phyloP scores from a whole-genome alignment of 1,140 invertebrate genomes.

The Drosophila sproati region DNA sequence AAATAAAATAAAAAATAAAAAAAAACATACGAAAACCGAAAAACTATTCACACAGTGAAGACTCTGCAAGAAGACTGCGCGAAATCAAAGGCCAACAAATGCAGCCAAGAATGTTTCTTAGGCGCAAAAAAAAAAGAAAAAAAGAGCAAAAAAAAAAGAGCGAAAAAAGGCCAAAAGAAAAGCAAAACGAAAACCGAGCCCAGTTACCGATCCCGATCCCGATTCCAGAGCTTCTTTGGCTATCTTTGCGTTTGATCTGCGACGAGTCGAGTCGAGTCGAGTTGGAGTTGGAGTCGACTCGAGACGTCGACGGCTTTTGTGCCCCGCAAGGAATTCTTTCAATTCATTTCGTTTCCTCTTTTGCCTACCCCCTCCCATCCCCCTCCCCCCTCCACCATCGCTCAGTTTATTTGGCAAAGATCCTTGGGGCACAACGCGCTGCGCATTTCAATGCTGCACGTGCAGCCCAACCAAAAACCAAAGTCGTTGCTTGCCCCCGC shows the following conservation, averaged over 20 bases:
- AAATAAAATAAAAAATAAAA: not conserved
- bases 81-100: conserved; percentile 57
- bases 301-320: conserved; percentile 60
- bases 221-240: conserved; percentile 20
- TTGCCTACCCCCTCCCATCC: not conserved
- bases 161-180: not conserved
- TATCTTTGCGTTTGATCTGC: conserved; percentile 74
- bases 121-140: conserved; percentile 54
- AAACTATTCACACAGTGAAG: conserved; percentile 61
- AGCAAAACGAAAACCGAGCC: conserved; percentile 17
- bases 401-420: conserved; percentile 60
- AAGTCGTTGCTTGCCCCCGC: not conserved
- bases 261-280: conserved; percentile 31
- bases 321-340: conserved; percentile 79
- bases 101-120: conserved; percentile 65
- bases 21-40: conserved; percentile 20
- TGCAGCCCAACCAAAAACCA: conserved; percentile 57
- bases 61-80: conserved; percentile 5
- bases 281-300: conserved; percentile 24
- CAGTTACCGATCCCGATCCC: conserved; percentile 1
- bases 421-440: conserved; percentile 76
- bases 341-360: conserved; percentile 68
- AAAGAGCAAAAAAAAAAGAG: no score
- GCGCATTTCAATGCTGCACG: conserved; percentile 80
- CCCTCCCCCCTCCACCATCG: not conserved